Base-by-base conservation (phyloP, 2,888 invertebrate genomes). In the Steinernema hermaphroditum region DNA sequence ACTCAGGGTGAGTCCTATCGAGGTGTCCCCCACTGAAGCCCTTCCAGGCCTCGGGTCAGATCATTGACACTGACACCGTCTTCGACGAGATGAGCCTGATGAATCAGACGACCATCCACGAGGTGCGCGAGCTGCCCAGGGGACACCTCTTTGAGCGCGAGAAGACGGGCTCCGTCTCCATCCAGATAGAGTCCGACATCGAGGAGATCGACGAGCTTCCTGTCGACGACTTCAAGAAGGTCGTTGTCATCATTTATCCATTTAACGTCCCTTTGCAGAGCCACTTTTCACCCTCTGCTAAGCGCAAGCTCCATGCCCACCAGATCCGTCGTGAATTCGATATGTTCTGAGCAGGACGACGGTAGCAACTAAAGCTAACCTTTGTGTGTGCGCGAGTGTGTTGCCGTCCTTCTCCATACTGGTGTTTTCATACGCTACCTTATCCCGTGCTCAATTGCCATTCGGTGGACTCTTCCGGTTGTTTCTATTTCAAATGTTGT, bases 1-100 rank as follows among this genome's bases (percentile, higher is more conserved):
- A 1, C 50, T 77, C 22, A 19, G 73, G 49, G 70, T 73, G 27
- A 54, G 54, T 49, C 14, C 41, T 8, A 41, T n/a, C n/a, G n/a
- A n/a, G n/a, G n/a, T n/a, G n/a, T n/a, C 37, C 37, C 12, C 32
- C 9, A 14, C 54, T 54, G n/a, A 27, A 12, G 22, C 9, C 14
- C 57, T 8, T 57, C 2, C 16, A 46, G 46, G 9, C 46, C 46
- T 6, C 6, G 4, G 46, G n/a, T 12, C 16, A 19, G 27, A 1
- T 24, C 54, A 4, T 54, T 8, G 54, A 54, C 9, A 22, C 54
- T 27, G 54, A 54, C 2, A 24, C 27, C 6, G 27, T 27, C 2
- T 54, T 54, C 27, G 54, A 54, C 27, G 54, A 54, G 19, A 22
- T 19, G 24, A 54, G 54, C 27, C 16, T 54, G 27, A 54, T 54